These are phyloP conservation scores for Cettia cetti DNA, from an alignment of 2,113 vertebrate genomes.

Conservation along the genomic window DNA sequence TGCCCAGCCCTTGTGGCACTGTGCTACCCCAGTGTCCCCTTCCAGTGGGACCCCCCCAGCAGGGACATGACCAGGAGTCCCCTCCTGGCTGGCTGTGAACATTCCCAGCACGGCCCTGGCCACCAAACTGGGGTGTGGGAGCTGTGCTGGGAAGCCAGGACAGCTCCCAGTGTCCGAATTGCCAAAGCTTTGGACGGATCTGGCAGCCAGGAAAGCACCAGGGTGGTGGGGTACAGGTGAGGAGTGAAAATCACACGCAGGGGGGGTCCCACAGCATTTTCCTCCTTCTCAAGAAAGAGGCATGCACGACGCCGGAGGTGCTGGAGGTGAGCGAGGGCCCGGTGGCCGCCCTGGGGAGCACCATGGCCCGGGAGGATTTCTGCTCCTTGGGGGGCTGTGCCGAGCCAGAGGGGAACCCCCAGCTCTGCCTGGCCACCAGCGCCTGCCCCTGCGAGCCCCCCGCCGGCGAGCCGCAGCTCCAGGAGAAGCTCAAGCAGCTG, in stretches of 20 bases:
- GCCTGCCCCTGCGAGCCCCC: neutral
- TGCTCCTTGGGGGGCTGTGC: neutral
- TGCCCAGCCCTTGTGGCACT: neutral
- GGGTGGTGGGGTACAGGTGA: neutral
- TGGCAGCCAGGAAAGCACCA: neutral
- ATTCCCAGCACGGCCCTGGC: neutral
- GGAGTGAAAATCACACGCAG: rapidly evolving
- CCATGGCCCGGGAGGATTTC: neutral
- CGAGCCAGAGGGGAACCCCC: neutral
- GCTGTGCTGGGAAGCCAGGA: neutral
- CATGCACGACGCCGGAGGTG: constrained; percentile 44
- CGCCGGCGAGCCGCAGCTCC: constrained; percentile 22
- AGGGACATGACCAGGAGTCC: neutral
- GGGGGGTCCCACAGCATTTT: neutral
- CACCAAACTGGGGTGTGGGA: neutral
- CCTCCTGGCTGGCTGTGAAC: neutral
- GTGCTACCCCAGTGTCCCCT: neutral
- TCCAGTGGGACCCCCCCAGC: neutral
- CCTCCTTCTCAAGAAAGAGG: constrained; percentile 70
- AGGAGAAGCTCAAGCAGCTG: constrained; percentile 69
- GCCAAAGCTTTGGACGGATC: neutral
- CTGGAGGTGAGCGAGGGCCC: constrained; percentile 44
- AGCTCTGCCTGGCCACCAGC: neutral
- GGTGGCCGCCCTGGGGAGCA: neutral
- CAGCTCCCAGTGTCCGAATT: rapidly evolving